A percentile compares a stretch with the other conserved stretches of the same genome.
Evolutionary conservation across 2,888 invertebrate genomes (phyloP).

Genomic region (Euproctis similis): DNA sequence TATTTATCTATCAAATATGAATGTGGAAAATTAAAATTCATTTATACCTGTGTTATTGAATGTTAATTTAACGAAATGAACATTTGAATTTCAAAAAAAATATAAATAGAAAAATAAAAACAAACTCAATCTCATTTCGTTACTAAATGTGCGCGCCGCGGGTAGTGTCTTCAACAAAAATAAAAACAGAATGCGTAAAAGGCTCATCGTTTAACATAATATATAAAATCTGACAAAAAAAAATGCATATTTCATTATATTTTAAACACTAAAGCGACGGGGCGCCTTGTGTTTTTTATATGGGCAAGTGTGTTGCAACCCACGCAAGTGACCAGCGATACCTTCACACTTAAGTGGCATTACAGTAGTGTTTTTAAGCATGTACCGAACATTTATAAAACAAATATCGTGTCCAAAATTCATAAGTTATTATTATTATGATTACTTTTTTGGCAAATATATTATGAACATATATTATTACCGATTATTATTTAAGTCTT

Average conservation of each 20-base stretch:
- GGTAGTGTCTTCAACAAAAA: constrained; percentile 51
- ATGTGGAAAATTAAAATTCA: constrained; percentile 17
- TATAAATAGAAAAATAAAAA: too few relatives aligned
- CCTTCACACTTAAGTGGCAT: constrained; percentile 70
- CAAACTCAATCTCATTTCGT: constrained; percentile 21
- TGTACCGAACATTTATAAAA: constrained; percentile 53
- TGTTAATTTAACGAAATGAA: constrained; percentile 26
- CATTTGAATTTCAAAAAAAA: constrained; percentile 15
- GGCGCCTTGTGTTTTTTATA: constrained; percentile 67
- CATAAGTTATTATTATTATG: too few relatives aligned
- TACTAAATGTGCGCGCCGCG: constrained; percentile 39
- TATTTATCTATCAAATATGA: constrained; percentile 19
- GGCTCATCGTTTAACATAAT: constrained; percentile 56
- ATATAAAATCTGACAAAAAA: constrained; percentile 58
- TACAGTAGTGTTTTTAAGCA: constrained; percentile 58
- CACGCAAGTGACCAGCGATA: constrained; percentile 56
- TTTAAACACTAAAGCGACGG: constrained; percentile 69
- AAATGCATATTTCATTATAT: constrained; percentile 70
- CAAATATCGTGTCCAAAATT: constrained; percentile 6
- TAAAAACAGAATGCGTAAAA: constrained; percentile 52
- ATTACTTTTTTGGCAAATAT: not conserved
- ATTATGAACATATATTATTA: constrained; percentile 25
- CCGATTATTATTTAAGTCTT: too few relatives aligned
- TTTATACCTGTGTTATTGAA: constrained; percentile 25
- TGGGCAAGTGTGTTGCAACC: constrained; percentile 51